These are phyloP conservation scores for Dolomedes plantarius DNA, from an alignment of 2,888 invertebrate species.

Conservation along the genomic window DNA sequence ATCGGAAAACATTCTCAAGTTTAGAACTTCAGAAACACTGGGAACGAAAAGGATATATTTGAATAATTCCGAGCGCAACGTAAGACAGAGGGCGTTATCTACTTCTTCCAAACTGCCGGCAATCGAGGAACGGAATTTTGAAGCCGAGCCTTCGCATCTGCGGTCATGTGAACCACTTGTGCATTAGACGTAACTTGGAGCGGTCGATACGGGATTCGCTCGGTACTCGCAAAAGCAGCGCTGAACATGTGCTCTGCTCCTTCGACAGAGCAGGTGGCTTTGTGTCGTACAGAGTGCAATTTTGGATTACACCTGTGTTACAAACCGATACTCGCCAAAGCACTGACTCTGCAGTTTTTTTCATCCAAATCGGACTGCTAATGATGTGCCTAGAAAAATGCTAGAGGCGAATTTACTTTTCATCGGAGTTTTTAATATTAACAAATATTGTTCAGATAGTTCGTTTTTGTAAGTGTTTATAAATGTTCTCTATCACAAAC, in stretches of 20 bases:
- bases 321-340: no score
- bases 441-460: no score
- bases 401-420: no score
- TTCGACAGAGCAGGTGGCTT: neutral
- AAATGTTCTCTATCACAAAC: no score
- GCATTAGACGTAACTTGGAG: neutral
- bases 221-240: neutral
- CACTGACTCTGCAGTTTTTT: no score
- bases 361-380: no score
- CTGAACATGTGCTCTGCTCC: neutral
- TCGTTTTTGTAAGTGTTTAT: no score
- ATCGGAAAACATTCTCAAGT: constrained; percentile 7
- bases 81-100: constrained; percentile 1
- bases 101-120: neutral
- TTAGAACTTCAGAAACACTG: neutral
- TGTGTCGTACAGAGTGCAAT: neutral
- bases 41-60: neutral
- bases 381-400: no score
- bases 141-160: neutral
- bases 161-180: neutral
- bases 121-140: neutral
- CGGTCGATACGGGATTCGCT: neutral
- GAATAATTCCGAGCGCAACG: neutral
- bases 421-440: no score
- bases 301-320: neutral